phyloP scores from a whole-genome alignment of 2,888 invertebrate species.

The Aradus depressus region DNA sequence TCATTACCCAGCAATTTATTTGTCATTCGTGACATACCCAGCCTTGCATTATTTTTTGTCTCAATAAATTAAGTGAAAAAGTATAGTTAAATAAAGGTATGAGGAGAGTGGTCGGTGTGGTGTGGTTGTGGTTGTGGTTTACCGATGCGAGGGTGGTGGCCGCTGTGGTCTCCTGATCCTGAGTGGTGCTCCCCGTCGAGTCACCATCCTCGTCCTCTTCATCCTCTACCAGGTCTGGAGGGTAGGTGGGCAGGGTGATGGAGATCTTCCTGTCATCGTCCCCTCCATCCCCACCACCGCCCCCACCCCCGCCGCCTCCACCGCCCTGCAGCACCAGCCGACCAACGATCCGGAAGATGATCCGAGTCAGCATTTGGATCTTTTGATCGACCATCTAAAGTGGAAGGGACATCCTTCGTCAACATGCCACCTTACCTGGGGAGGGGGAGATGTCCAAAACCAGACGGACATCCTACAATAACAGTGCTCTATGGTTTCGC shows the following conservation, averaged over 20 bases:
- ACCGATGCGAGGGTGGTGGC: slow-evolving; percentile 23
- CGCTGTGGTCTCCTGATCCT: slow-evolving; percentile 27
- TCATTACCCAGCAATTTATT: too few relatives aligned
- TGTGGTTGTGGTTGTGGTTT: too few relatives aligned
- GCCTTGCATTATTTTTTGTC: too few relatives aligned
- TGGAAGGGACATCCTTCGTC: slow-evolving; percentile 37
- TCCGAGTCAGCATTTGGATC: slow-evolving; percentile 60
- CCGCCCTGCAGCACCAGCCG: slow-evolving; percentile 53
- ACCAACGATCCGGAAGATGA: slow-evolving; percentile 63
- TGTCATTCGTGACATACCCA: too few relatives aligned
- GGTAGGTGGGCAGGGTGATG: slow-evolving; percentile 54
- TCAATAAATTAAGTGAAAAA: too few relatives aligned
- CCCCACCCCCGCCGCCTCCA: slow-evolving; percentile 39
- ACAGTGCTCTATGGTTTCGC: too few relatives aligned
- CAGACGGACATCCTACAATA: too few relatives aligned
- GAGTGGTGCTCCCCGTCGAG: slow-evolving; percentile 27
- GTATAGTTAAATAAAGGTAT: too few relatives aligned
- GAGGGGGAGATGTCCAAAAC: slow-evolving; percentile 53
- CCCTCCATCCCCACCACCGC: slow-evolving; percentile 33
- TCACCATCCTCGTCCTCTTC: slow-evolving; percentile 37
- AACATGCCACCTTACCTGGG: slow-evolving; percentile 50
- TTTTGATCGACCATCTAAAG: slow-evolving; percentile 49
- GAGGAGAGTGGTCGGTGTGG: too few relatives aligned
- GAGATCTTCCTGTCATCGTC: slow-evolving; percentile 44
- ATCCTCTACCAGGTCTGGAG: slow-evolving; percentile 50